Conservation (phyloP, 2,113 vertebrate genomes). For the Xyliphius kryptos region DNA sequence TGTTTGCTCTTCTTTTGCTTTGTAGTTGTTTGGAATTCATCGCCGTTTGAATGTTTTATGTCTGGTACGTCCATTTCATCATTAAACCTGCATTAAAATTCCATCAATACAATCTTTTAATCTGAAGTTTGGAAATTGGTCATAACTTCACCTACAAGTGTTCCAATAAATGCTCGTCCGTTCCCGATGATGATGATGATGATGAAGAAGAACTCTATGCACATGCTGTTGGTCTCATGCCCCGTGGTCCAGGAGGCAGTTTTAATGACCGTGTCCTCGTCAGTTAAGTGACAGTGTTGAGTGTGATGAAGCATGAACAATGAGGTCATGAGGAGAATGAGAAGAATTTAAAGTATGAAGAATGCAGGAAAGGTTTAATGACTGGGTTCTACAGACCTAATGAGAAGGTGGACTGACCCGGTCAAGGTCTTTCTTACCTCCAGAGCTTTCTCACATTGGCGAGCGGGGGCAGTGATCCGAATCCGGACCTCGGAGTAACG, state of each 20-base stretch:
- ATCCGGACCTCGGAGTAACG: not conserved
- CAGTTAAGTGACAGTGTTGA: slow-evolving; percentile 18
- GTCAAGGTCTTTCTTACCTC: not conserved
- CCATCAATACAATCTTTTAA: too few relatives aligned
- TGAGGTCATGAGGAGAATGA: slow-evolving; percentile 23
- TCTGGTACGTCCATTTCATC: too few relatives aligned
- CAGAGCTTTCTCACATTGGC: slow-evolving; percentile 1
- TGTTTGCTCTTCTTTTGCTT: too few relatives aligned
- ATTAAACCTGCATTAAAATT: too few relatives aligned
- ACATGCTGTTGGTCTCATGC: not conserved
- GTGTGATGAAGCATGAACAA: slow-evolving; percentile 36
- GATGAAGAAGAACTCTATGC: too few relatives aligned
- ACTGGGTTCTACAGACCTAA: slow-evolving; percentile 5
- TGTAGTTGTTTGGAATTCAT: too few relatives aligned
- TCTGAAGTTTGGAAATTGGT: too few relatives aligned
- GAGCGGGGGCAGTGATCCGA: not conserved
- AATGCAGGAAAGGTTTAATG: slow-evolving; percentile 4
- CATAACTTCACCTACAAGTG: too few relatives aligned
- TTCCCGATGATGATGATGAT: too few relatives aligned
- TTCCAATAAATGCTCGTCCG: too few relatives aligned
- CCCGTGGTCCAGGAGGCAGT: not conserved
- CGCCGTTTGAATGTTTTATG: too few relatives aligned
- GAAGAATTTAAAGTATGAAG: slow-evolving; percentile 40
- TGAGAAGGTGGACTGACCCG: not conserved
- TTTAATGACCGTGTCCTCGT: slow-evolving; percentile 37